phyloP scores from a whole-genome alignment of 2,888 invertebrate genomes.

The Melolontha melolontha region DNA sequence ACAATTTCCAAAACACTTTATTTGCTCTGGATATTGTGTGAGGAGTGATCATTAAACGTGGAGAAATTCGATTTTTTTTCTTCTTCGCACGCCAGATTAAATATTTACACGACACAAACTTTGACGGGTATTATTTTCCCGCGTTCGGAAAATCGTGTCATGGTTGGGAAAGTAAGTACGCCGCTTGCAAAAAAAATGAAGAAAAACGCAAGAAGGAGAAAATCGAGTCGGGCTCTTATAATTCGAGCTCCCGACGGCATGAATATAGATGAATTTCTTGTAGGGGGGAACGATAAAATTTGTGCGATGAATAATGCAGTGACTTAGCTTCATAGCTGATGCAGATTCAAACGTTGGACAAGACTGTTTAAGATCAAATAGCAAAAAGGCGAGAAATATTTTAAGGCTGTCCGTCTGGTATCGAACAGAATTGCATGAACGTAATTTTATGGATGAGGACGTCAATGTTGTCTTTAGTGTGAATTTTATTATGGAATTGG shows the following conservation, averaged over 20 bases:
- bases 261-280: slow-evolving; percentile 32
- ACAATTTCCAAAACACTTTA: slow-evolving; percentile 21
- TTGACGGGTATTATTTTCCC: slow-evolving; percentile 24
- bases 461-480: too few species aligned
- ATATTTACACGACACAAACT: slow-evolving; percentile 33
- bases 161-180: slow-evolving; percentile 1
- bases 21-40: slow-evolving; percentile 3
- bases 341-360: neutral
- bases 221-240: slow-evolving; percentile 22
- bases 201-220: neutral
- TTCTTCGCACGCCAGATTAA: slow-evolving; percentile 20
- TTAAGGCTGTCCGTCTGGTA: too few species aligned
- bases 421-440: too few species aligned
- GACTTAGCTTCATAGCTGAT: neutral
- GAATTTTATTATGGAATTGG: too few species aligned
- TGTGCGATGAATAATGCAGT: slow-evolving; percentile 34
- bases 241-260: slow-evolving; percentile 18
- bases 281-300: slow-evolving; percentile 11
- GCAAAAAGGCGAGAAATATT: neutral
- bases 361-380: neutral
- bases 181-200: neutral
- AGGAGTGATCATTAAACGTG: slow-evolving; percentile 17
- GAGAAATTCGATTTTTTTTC: slow-evolving; percentile 28
- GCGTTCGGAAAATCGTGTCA: slow-evolving; percentile 27
- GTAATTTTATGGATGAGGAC: too few species aligned